Evolutionary conservation across 2,113 vertebrate genomes (phyloP).

Genomic region (Onychostoma macrolepis): DNA sequence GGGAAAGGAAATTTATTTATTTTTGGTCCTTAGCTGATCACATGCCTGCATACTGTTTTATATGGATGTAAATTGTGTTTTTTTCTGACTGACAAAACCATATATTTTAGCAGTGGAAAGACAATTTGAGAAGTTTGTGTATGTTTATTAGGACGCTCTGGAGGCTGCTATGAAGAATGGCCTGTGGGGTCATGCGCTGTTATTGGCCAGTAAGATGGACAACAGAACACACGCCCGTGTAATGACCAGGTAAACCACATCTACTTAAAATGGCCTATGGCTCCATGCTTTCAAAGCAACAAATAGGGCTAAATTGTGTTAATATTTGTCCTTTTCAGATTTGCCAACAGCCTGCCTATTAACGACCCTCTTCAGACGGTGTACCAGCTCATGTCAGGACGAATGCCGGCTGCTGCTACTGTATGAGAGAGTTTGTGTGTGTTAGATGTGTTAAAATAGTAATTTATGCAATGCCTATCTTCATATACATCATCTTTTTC

Average conservation of each 20-base stretch:
- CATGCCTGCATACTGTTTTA: not conserved
- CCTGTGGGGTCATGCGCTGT: conserved; percentile 93
- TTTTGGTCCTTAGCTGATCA: not conserved
- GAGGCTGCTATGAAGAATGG: conserved; percentile 97
- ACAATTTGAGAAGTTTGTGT: conserved; percentile 18
- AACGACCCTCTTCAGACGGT: conserved; percentile 98
- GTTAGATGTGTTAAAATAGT: not conserved
- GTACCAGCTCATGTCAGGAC: conserved; percentile 97
- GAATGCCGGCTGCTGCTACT: conserved; percentile 95
- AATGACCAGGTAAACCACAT: conserved; percentile 87
- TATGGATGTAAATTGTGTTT: not conserved
- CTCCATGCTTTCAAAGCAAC: not conserved
- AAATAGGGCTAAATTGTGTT: too few relatives aligned
- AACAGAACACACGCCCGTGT: conserved; percentile 93
- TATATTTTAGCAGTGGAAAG: not conserved
- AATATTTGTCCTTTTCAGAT: conserved; percentile 73
- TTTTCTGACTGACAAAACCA: not conserved
- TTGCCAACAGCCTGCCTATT: conserved; percentile 98
- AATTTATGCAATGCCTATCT: not conserved
- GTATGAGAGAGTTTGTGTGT: conserved; percentile 70
- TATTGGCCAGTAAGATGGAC: conserved; percentile 98
- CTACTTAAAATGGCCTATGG: not conserved
- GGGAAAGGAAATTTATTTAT: not conserved
- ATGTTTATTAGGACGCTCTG: conserved; percentile 84
- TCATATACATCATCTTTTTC: not conserved